phyloP scores from a whole-genome alignment of 2,113 vertebrate genomes.

The Lepisosteus osseus region DNA sequence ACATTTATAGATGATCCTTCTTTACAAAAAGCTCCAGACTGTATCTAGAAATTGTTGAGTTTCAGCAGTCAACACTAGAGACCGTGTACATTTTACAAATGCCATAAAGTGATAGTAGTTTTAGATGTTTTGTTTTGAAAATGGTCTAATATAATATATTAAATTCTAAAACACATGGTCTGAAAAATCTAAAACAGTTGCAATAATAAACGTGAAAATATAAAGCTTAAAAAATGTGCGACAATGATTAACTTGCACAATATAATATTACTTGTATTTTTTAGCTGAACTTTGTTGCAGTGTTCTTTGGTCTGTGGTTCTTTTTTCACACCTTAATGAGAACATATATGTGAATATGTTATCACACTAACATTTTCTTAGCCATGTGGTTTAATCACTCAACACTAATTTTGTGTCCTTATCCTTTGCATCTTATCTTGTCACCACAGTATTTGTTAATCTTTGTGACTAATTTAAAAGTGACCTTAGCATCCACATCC shows the following conservation, averaged over 20 bases:
- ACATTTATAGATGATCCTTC: too few species aligned
- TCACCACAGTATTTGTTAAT: neutral
- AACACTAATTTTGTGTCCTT: neutral
- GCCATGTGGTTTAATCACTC: slow-evolving; percentile 6
- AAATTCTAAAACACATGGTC: too few species aligned
- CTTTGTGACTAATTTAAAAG: neutral
- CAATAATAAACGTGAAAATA: neutral
- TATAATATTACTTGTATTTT: neutral
- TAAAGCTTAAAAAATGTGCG: too few species aligned
- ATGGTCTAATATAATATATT: too few species aligned
- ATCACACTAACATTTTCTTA: neutral
- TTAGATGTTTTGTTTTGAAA: too few species aligned
- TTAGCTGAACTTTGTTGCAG: neutral
- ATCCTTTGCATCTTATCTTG: neutral
- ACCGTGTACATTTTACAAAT: too few species aligned
- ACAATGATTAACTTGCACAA: too few species aligned
- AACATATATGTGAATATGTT: neutral
- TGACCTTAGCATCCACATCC: too few species aligned
- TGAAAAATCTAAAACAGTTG: neutral
- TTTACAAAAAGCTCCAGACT: too few species aligned
- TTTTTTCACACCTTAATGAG: slow-evolving; percentile 3
- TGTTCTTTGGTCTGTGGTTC: neutral
- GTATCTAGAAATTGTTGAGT: too few species aligned
- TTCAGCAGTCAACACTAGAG: too few species aligned
- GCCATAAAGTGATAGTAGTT: too few species aligned